Evolutionary conservation across 2,113 vertebrate species (phyloP).

Genomic region (Pongo pygmaeus): DNA sequence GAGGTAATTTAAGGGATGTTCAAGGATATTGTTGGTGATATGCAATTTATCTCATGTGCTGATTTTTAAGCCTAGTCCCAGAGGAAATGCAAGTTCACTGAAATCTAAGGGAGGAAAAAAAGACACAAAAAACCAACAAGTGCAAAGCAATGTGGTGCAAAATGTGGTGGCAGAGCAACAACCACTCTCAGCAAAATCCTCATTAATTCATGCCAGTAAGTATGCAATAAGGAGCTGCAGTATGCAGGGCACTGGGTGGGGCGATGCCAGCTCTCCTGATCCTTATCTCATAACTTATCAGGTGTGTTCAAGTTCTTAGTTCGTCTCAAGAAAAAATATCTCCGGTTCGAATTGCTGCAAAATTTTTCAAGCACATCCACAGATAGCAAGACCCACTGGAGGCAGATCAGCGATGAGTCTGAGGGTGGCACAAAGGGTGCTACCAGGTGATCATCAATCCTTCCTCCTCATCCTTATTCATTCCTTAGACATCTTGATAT

Average conservation of each 20-base stretch:
- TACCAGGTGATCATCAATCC: neutral
- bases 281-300: neutral
- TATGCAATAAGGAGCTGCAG: accelerated
- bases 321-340: neutral
- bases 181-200: neutral
- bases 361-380: neutral
- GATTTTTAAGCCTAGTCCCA: neutral
- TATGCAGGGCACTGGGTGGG: too few relatives aligned
- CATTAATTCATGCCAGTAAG: accelerated
- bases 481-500: neutral
- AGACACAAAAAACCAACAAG: neutral
- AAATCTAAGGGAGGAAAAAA: neutral
- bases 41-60: neutral
- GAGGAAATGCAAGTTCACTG: neutral
- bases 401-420: neutral
- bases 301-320: neutral
- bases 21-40: neutral
- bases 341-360: neutral
- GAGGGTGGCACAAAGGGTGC: neutral
- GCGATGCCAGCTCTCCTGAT: neutral
- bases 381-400: too few relatives aligned
- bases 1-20: neutral
- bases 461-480: neutral
- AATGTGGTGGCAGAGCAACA: neutral
- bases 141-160: neutral